phyloP scores from a whole-genome alignment of 2,888 invertebrate species.

The Quadriops clusia region DNA sequence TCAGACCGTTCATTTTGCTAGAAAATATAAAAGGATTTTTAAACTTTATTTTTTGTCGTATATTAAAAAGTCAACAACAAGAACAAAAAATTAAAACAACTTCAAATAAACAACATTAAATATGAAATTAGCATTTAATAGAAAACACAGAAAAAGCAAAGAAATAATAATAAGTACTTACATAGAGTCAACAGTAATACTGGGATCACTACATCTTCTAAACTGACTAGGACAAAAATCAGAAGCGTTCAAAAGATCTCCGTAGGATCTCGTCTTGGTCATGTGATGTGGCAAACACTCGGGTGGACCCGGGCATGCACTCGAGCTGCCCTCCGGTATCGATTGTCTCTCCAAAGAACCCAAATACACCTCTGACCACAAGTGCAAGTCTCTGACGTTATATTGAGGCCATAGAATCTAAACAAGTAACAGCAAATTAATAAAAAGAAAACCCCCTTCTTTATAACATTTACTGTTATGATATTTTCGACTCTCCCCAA shows the following conservation, averaged over 20 bases:
- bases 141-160: constrained; percentile 7
- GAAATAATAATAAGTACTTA: constrained; percentile 29
- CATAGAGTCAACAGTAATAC: constrained; percentile 62
- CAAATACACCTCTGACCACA: constrained; percentile 81
- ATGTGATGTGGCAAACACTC: constrained; percentile 41
- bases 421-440: constrained; percentile 10
- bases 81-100: no score
- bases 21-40: no score
- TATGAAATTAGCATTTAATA: constrained; percentile 2
- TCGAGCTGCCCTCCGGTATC: constrained; percentile 26
- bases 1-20: constrained; percentile 13
- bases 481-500: no score
- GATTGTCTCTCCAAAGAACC: constrained; percentile 39
- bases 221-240: constrained; percentile 42
- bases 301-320: constrained; percentile 26
- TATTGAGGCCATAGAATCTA: constrained; percentile 81
- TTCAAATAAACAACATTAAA: constrained; percentile 4
- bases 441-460: not conserved
- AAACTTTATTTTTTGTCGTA: no score
- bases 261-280: constrained; percentile 78
- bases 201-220: constrained; percentile 77
- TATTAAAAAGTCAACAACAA: no score
- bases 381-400: constrained; percentile 66
- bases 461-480: no score
- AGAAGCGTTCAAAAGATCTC: constrained; percentile 61